Evolutionary conservation across 1,140 invertebrate genomes (phyloP), one percentile per base, ranked within the genome.

Genomic region (Macrobrachium nipponense): DNA sequence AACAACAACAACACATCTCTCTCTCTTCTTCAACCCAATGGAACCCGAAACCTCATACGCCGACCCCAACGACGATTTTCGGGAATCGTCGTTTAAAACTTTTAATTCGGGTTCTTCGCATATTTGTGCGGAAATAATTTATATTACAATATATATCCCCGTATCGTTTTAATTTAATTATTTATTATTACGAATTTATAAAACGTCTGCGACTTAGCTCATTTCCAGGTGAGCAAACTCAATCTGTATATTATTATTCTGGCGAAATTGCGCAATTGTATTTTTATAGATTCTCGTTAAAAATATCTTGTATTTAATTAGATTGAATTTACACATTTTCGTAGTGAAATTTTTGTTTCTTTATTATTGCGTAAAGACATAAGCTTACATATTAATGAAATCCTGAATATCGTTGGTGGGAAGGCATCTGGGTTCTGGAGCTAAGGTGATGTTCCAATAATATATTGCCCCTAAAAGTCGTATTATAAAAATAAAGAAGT

Each of bases 371-470:
- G 44, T 27, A 73, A 18, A 27, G 36, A 10, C 10, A 61, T 10
- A 17, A 43, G 77, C 18, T 43, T 43, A 64, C 11, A 64, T 43
- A 14, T 80, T 36, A 64, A 27, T 43, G 58, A n/a, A 20, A n/a
- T 51, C 78, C 64, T 20, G 78, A 51, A 80, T 68, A 68, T 51
- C 78, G 78, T 79, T 79, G 77, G 78, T 80, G 20, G 78, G 78
- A 58, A 3, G 44, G 18, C 72, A 17, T 17, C 18, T 73, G 8
- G 51, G 72, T 58, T 20, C 36, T 17, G 68, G 62, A 51, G 58
- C 43, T 68, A 36, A 15, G 44, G 62, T 64, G 61, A 80, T 64
- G 78, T 80, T 80, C 78, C 78, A 80, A 80, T 80, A 80, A 36
- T 80, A 80, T 80, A 51, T 62, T 14, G 15, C 64, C 68, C 62